Evolutionary conservation across 1,140 invertebrate species (phyloP).

Genomic region (Zaprionus davidi): DNA sequence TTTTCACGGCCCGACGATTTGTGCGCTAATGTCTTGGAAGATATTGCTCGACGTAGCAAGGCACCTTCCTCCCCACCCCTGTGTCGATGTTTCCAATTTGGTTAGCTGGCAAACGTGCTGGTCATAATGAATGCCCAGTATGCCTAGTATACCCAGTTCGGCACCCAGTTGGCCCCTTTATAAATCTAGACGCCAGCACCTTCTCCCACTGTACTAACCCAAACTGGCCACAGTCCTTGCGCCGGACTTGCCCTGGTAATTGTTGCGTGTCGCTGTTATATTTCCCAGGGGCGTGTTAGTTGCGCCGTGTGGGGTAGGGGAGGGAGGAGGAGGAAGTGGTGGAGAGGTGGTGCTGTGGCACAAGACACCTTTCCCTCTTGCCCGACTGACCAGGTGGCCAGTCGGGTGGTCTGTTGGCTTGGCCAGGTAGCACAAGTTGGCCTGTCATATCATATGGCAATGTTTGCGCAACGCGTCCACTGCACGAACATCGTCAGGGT

Average conservation of each 20-base stretch:
- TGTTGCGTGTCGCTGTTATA: constrained; percentile 77
- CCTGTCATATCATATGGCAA: constrained; percentile 73
- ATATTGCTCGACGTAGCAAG: not conserved
- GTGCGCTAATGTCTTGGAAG: constrained; percentile 22
- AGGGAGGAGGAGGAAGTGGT: not conserved
- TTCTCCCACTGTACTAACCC: not conserved
- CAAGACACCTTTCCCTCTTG: constrained; percentile 33
- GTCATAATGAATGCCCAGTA: constrained; percentile 20
- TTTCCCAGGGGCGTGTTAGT: constrained; percentile 75
- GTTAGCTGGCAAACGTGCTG: constrained; percentile 19
- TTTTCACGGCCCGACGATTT: constrained; percentile 66
- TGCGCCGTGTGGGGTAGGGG: constrained; percentile 1
- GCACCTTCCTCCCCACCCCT: not conserved
- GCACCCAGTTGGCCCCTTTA: constrained; percentile 15
- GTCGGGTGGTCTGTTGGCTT: constrained; percentile 8
- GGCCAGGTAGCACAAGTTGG: constrained; percentile 12
- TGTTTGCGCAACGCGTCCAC: constrained; percentile 73
- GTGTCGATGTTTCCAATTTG: constrained; percentile 40
- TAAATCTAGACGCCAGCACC: constrained; percentile 4
- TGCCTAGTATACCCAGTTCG: constrained; percentile 9
- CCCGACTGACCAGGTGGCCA: constrained; percentile 18
- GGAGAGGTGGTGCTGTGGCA: not conserved
- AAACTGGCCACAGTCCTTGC: not conserved
- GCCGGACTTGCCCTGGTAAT: constrained; percentile 48
- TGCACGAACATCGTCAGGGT: constrained; percentile 58